phyloP scores from a whole-genome alignment of 2,888 invertebrate genomes.

The Hirtodrosophila trivittata region DNA sequence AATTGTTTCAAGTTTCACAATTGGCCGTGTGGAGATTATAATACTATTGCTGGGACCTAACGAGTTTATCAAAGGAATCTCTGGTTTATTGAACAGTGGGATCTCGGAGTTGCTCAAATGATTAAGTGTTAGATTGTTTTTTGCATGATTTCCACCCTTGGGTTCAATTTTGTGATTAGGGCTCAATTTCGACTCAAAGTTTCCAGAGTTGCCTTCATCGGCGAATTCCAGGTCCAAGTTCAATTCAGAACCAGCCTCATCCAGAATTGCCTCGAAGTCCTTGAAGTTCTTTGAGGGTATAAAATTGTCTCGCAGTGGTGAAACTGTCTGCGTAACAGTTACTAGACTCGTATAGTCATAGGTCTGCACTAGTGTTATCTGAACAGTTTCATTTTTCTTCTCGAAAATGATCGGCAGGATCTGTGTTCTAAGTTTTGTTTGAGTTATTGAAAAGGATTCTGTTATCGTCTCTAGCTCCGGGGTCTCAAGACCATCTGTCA shows the following conservation, averaged over 20 bases:
- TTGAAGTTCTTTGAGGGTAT: slow-evolving; percentile 93
- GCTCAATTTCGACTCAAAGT: slow-evolving; percentile 63
- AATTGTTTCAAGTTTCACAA: slow-evolving; percentile 90
- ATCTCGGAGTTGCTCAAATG: slow-evolving; percentile 33
- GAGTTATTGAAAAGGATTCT: slow-evolving; percentile 96
- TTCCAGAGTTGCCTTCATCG: slow-evolving; percentile 88
- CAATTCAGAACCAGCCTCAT: slow-evolving; percentile 94
- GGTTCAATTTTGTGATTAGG: slow-evolving; percentile 54
- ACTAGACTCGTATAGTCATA: slow-evolving; percentile 94
- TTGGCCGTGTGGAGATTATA: slow-evolving; percentile 91
- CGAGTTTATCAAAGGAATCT: slow-evolving; percentile 87
- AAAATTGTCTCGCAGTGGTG: slow-evolving; percentile 92
- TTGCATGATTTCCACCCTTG: slow-evolving; percentile 51
- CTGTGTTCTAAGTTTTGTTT: slow-evolving; percentile 94
- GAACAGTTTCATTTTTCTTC: slow-evolving; percentile 88
- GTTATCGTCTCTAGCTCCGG: slow-evolving; percentile 94
- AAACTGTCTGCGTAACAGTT: slow-evolving; percentile 94
- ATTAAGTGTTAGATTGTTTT: slow-evolving; percentile 36
- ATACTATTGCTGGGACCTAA: slow-evolving; percentile 85
- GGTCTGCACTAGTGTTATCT: slow-evolving; percentile 93
- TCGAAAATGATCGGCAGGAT: slow-evolving; percentile 92
- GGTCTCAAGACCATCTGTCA: slow-evolving; percentile 91
- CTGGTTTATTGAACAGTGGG: slow-evolving; percentile 83
- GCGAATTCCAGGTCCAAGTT: slow-evolving; percentile 94
- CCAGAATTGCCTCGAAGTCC: slow-evolving; percentile 93